Conservation (phyloP, 2,888 invertebrate genomes). For the Plebejus anna region DNA sequence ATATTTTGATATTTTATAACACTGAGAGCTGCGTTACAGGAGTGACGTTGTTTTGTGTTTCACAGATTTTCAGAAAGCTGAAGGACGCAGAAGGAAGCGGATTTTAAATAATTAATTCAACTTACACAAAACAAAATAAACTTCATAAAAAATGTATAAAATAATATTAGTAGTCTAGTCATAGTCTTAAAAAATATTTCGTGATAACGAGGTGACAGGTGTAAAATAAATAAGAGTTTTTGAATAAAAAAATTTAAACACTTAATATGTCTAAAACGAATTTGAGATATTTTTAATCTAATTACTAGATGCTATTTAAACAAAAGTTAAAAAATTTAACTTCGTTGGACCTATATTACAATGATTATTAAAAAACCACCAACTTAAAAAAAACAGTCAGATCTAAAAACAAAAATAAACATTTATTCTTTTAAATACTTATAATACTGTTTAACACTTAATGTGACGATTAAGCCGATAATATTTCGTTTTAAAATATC, state of each 20-base stretch:
- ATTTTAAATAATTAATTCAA: not conserved
- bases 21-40: slow-evolving; percentile 31
- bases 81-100: not conserved
- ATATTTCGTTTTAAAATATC: not conserved
- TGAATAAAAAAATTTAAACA: no score
- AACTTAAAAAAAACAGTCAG: not conserved
- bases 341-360: no score
- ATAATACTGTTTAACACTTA: not conserved
- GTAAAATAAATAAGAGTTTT: no score
- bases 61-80: slow-evolving; percentile 25
- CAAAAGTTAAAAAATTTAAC: no score
- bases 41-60: slow-evolving; percentile 27
- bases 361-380: not conserved
- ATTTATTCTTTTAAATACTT: not conserved
- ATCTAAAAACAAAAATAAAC: not conserved
- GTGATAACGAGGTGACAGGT: no score
- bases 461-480: not conserved
- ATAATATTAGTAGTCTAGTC: not conserved
- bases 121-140: not conserved
- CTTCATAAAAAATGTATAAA: not conserved
- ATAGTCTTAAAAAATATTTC: not conserved
- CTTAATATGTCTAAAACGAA: no score
- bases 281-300: no score
- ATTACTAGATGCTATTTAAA: no score
- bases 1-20: not conserved